These are phyloP conservation scores for Keiferia lycopersicella DNA, from an alignment of 2,888 invertebrate genomes.

Conservation along the genomic window DNA sequence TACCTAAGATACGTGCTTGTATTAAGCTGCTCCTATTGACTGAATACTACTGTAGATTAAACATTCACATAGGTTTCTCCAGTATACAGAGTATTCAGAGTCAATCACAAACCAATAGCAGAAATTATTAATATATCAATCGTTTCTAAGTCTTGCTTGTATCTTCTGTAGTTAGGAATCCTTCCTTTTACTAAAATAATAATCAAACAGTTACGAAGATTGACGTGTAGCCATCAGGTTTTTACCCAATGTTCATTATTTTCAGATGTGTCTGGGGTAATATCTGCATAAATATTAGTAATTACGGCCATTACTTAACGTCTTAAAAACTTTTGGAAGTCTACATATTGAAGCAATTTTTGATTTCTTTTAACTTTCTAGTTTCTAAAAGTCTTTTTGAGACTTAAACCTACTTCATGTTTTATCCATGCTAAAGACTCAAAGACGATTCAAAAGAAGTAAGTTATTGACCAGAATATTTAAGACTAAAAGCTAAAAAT, in stretches of 20 bases:
- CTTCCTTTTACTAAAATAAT: too few relatives aligned
- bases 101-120: background rate
- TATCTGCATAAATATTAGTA: too few relatives aligned
- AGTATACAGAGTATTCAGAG: background rate
- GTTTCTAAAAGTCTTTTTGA: background rate
- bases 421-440: background rate
- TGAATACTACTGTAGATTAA: conserved; percentile 4
- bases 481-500: too few relatives aligned
- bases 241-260: too few relatives aligned
- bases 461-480: too few relatives aligned
- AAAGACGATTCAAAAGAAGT: too few relatives aligned
- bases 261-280: too few relatives aligned
- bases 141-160: background rate
- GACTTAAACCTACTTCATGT: background rate
- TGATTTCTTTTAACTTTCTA: background rate
- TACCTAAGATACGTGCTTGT: background rate
- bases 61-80: background rate
- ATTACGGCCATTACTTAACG: too few relatives aligned
- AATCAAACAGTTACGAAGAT: too few relatives aligned
- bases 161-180: background rate
- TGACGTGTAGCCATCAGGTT: too few relatives aligned
- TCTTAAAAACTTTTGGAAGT: too few relatives aligned
- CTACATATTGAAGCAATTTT: background rate
- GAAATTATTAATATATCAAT: too few relatives aligned
- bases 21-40: background rate